Conservation (phyloP, 2,888 invertebrate species). For the Campoletis raptor region DNA sequence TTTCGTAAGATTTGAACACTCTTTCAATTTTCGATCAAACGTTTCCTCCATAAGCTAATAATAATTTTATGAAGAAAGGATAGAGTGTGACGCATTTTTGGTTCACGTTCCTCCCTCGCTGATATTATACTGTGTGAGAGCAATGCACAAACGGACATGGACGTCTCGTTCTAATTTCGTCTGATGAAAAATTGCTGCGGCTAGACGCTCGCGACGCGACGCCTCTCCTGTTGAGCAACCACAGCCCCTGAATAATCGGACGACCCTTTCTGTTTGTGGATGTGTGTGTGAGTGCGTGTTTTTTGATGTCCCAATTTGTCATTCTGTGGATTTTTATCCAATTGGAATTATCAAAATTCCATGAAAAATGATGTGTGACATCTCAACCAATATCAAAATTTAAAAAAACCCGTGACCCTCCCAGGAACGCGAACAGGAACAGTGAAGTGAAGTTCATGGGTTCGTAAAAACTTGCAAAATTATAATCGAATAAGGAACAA, state of each 20-base stretch:
- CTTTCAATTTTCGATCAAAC: background rate
- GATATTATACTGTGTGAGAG: constrained; percentile 39
- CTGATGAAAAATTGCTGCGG: constrained; percentile 69
- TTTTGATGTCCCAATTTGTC: constrained; percentile 54
- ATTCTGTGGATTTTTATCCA: constrained; percentile 42
- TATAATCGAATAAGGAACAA: no score
- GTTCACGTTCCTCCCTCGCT: constrained; percentile 68
- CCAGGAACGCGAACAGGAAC: no score
- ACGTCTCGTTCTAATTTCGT: constrained; percentile 70
- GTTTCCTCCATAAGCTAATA: constrained; percentile 55
- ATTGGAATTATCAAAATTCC: constrained; percentile 15
- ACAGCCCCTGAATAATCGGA: constrained; percentile 16
- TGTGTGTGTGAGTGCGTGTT: constrained; percentile 1
- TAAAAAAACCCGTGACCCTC: background rate
- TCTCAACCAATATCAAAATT: background rate
- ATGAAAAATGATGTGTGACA: background rate
- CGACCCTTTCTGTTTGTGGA: background rate
- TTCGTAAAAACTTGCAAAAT: no score
- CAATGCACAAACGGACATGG: constrained; percentile 17
- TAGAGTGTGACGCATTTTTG: constrained; percentile 33
- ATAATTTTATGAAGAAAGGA: constrained; percentile 55
- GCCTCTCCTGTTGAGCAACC: constrained; percentile 36
- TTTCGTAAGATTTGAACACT: background rate
- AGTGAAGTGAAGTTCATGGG: no score
- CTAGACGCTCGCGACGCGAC: constrained; percentile 59